Conservation (phyloP, 2,888 invertebrate genomes). For the Phania funesta region DNA sequence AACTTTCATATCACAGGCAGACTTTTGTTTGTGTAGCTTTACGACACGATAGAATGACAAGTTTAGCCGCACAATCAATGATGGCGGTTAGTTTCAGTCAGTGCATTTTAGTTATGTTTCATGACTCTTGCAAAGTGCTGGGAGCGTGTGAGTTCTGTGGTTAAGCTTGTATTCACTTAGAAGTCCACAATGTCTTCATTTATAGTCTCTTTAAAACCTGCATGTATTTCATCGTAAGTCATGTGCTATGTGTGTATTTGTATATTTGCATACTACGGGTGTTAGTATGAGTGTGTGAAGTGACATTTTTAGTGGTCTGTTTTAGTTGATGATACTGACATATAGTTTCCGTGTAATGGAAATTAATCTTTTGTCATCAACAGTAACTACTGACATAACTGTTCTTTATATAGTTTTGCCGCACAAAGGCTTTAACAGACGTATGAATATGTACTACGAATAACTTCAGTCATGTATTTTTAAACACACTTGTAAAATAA, state of each 20-base stretch:
- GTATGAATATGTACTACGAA: not conserved
- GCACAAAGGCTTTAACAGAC: not conserved
- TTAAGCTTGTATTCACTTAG: not conserved
- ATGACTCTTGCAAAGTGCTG: constrained; percentile 9
- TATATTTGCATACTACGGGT: not conserved
- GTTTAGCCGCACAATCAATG: constrained; percentile 48
- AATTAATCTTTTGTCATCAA: constrained; percentile 69
- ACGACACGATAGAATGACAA: constrained; percentile 17
- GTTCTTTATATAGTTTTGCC: constrained; percentile 12
- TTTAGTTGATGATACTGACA: constrained; percentile 69
- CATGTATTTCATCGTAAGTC: not conserved
- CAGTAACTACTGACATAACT: constrained; percentile 49
- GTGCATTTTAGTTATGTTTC: constrained; percentile 39
- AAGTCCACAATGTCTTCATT: not conserved
- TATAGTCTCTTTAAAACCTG: not conserved
- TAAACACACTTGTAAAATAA: not conserved
- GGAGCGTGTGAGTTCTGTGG: not conserved
- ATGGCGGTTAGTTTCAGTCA: constrained; percentile 32
- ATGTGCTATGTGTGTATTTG: not conserved
- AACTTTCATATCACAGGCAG: constrained; percentile 46
- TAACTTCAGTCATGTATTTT: not conserved
- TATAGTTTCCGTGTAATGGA: constrained; percentile 73
- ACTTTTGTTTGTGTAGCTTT: constrained; percentile 13
- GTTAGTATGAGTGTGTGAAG: constrained; percentile 24
- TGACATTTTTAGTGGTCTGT: constrained; percentile 57